Evolutionary conservation across 2,113 vertebrate species (phyloP), one percentile per base, ranked within the genome.

Genomic region (Cettia cetti): DNA sequence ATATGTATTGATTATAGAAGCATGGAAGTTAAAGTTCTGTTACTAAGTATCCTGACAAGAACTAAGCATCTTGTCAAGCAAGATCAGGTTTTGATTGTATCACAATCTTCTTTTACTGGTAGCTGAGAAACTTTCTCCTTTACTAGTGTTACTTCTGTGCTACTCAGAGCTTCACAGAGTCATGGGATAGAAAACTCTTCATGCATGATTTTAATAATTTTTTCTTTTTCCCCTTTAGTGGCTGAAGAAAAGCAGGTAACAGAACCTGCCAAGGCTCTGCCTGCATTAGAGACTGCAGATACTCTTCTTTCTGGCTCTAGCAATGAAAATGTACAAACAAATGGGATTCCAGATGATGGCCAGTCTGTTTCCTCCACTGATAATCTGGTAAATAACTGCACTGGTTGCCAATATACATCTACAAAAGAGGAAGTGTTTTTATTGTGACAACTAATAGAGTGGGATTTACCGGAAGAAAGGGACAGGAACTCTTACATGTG

Each of bases 321-420:
- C 63, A 94, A 84, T 31, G 99, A 98, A 79, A 97, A 93, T 26
- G 94, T 97, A 72, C 99, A 99, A 96, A 98, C 99, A 94, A 99
- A 99, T 0, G 99, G 99, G 63, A 98, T 99, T 96, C 95, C 98
- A 11, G 99, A 99, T 59, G 99, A 99, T n/a, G 98, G 99, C 44
- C 98, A 98, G 7, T 99, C 99, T 26, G 97, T 99, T 89, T 99
- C 99, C 10, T 99, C 99, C 33, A 98, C 98, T 15, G 99, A 99
- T 96, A 98, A 99, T 86, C 97, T 99, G 99, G 99, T 99, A 98
- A 92, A 83, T 93, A 84, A 42, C 45, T 88, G 74, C 37, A 23
- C 19, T 33, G 27, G 24, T 40, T 88, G 42, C 39, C 77, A 45
- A 31, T 16, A 5, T 50, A 8, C 39, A 8, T 50, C 47, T 81